A percentile compares a stretch with the other conserved stretches of the same genome.
phyloP scores from a whole-genome alignment of 2,113 vertebrate species.

The Rhinopithecus roxellana region DNA sequence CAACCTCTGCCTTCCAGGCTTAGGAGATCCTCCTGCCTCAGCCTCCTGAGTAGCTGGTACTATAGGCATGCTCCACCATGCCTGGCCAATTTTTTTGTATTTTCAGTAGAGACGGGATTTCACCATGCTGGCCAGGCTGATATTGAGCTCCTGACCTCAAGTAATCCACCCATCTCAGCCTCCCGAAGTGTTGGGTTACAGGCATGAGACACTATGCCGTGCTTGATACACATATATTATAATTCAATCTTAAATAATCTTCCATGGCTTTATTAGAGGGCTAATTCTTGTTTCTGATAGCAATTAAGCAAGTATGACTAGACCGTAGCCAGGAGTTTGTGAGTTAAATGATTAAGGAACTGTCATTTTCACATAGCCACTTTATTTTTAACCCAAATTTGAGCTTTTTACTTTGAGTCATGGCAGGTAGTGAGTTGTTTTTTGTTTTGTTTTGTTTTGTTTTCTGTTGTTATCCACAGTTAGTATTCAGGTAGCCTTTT shows the following conservation, averaged over 20 bases:
- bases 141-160: no score
- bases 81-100: no score
- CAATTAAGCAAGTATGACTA: background rate
- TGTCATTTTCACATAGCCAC: background rate
- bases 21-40: no score
- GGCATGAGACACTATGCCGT: fast-evolving
- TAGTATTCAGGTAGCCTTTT: background rate
- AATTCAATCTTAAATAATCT: background rate
- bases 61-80: fast-evolving
- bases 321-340: background rate
- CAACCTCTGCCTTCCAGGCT: no score
- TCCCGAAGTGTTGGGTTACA: no score
- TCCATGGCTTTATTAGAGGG: background rate
- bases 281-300: background rate
- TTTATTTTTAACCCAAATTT: background rate
- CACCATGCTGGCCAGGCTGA: no score
- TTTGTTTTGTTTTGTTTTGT: background rate
- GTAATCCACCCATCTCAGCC: no score
- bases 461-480: background rate
- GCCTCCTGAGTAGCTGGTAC: no score
- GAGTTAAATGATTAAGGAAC: background rate
- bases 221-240: background rate
- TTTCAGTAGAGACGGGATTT: no score
- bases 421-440: background rate
- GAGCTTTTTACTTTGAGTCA: background rate